Base-by-base conservation (phyloP, 2,113 vertebrate genomes). In the Uria aalge region DNA sequence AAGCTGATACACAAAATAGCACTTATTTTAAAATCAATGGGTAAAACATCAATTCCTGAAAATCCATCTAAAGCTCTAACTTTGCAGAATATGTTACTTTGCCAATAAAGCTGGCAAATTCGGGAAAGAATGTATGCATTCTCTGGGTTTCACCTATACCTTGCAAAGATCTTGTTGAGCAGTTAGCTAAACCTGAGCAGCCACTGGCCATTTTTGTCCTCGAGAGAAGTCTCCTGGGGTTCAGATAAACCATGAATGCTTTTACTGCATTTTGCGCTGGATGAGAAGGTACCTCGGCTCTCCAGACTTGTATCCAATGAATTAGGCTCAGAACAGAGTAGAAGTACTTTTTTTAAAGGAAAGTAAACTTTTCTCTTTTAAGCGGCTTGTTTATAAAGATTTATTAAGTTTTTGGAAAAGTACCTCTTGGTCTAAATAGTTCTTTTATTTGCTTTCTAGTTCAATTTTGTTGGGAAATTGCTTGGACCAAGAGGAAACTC, bases 381-480 rank as follows among this genome's bases (percentile, higher is more conserved):
- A 64, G 63, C 9, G 69, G 8, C 2, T 11, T 43, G 21, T 47
- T 75, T 85, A 11, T 56, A 38, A 91, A 81, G 26, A 18, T 38
- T 71, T 57, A 11, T 62, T 43, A 34, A 36, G 6, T 71, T 96
- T 53, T 64, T 53, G 4, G 48, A 83, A 80, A 63, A 10, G 29
- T 84, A 34, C 57, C 15, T 34, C 8, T 59, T 57, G 43, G 12
- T 83, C 79, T 96, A 81, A 97, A 77, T 29, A 63, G 6, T 59
- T 67, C 19, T 97, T 36, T 69, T 96, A 32, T 63, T 97, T 90
- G 72, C 95, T 96, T 98, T 97, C 92, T 97, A 99, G 99, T 99
- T 99, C 98, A 99, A 99, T 99, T 99, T 99, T 98, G 99, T 99
- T 95, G 99, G 99, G 79, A 99, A 99, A 97, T 99, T 99, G 96